A percentile compares a stretch with the other conserved stretches of the same genome.
These are phyloP conservation scores for Zele albiditarsus DNA, from an alignment of 2,888 invertebrate species.

Conservation along the genomic window DNA sequence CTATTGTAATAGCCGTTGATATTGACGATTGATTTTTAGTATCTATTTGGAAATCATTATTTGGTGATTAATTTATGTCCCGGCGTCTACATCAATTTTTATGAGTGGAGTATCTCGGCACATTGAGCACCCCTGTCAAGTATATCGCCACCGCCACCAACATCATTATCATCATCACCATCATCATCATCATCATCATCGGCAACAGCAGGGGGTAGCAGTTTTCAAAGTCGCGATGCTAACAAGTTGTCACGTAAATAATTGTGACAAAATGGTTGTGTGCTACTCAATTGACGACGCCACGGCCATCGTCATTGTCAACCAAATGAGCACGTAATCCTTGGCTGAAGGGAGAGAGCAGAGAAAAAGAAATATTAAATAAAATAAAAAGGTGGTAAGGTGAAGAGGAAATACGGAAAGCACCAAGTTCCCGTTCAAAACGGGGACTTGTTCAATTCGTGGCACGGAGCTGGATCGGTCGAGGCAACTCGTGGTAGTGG, in stretches of 20 bases:
- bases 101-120: neutral
- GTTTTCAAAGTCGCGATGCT: slow-evolving; percentile 24
- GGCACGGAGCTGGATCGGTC: slow-evolving; percentile 15
- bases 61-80: neutral
- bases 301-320: neutral
- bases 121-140: neutral
- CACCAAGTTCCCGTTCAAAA: neutral
- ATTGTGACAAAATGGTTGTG: slow-evolving; percentile 63
- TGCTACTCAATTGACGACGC: slow-evolving; percentile 45
- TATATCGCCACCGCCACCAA: neutral
- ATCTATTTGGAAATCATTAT: neutral
- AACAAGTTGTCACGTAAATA: slow-evolving; percentile 54
- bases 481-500: slow-evolving; percentile 9
- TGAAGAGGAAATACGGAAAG: neutral
- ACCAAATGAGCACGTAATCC: slow-evolving; percentile 25
- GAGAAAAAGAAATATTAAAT: slow-evolving; percentile 20
- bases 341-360: neutral
- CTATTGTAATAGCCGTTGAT: neutral
- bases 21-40: neutral
- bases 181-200: slow-evolving; percentile 1
- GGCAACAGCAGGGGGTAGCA: slow-evolving; percentile 4
- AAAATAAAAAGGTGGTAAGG: slow-evolving; percentile 45
- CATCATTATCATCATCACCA: neutral
- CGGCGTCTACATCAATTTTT: neutral
- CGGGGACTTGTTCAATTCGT: slow-evolving; percentile 2